Evolutionary conservation across 2,113 vertebrate species (phyloP).

Genomic region (Hassar affinis): DNA sequence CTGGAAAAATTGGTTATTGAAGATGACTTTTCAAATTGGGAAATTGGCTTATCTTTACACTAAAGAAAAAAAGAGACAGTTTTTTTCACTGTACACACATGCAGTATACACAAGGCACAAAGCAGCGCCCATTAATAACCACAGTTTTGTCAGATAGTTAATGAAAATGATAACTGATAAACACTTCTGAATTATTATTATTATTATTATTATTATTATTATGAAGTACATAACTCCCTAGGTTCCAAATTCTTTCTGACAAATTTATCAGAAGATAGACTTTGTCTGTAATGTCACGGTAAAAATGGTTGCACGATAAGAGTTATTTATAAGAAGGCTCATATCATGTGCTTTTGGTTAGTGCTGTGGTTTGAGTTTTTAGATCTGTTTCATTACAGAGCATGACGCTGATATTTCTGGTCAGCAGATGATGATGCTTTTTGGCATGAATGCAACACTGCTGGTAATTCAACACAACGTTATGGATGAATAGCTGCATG

Average conservation of each 20-base stretch:
- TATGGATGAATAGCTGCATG: conserved; percentile 2
- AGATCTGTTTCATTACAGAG: neutral
- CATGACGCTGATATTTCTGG: neutral
- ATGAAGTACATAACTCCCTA: neutral
- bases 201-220: too few species aligned
- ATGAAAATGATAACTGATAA: neutral
- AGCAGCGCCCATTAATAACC: neutral
- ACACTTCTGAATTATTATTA: neutral
- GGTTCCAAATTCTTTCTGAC: conserved; percentile 24
- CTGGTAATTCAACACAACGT: neutral
- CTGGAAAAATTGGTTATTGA: neutral
- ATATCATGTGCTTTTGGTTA: conserved; percentile 41
- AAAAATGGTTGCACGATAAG: conserved; percentile 22
- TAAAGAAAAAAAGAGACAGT: neutral
- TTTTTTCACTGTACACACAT: neutral
- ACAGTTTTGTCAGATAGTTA: neutral
- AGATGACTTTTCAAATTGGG: neutral
- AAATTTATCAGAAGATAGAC: conserved; percentile 22
- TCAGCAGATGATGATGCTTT: neutral
- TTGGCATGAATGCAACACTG: neutral
- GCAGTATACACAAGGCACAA: neutral
- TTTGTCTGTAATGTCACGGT: conserved; percentile 14
- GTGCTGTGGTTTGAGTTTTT: neutral
- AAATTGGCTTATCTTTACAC: neutral
- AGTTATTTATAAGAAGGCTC: conserved; percentile 16